These are phyloP conservation scores for Pedetes capensis DNA, from an alignment of 2,113 vertebrate genomes.

Conservation along the genomic window DNA sequence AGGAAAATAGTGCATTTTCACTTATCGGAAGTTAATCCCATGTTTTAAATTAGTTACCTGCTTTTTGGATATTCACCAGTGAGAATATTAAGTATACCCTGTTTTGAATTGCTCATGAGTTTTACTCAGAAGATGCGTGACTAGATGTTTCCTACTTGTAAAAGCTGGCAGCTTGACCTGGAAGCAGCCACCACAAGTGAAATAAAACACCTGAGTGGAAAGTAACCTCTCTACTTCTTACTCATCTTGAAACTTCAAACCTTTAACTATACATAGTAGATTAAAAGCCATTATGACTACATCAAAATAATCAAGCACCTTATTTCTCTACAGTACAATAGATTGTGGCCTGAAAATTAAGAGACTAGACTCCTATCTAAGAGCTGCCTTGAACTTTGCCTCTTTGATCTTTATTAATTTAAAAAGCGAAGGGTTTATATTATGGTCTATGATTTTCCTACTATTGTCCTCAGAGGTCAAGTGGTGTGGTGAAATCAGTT, in stretches of 20 bases:
- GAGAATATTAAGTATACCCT: background rate
- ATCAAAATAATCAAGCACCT: background rate
- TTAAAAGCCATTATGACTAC: background rate
- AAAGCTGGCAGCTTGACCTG: background rate
- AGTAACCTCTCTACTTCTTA: background rate
- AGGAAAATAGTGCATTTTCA: background rate
- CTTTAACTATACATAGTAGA: background rate
- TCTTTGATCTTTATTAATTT: background rate
- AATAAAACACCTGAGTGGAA: constrained; percentile 34
- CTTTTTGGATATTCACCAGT: background rate
- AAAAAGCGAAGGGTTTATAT: background rate
- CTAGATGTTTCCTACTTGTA: background rate
- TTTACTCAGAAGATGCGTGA: background rate
- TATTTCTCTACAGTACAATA: background rate
- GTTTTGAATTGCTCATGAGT: background rate
- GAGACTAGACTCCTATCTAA: background rate
- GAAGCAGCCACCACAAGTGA: background rate
- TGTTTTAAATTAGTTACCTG: background rate
- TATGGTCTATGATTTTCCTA: background rate
- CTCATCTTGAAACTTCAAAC: background rate
- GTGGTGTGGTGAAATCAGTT: background rate
- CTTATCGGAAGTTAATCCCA: background rate
- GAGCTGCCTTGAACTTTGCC: background rate
- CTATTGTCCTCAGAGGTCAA: background rate
- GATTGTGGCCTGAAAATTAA: background rate